A percentile compares a stretch with the other conserved stretches of the same genome.
phyloP scores from a whole-genome alignment of 2,888 invertebrate genomes.

The Himalopsyche japonica region DNA sequence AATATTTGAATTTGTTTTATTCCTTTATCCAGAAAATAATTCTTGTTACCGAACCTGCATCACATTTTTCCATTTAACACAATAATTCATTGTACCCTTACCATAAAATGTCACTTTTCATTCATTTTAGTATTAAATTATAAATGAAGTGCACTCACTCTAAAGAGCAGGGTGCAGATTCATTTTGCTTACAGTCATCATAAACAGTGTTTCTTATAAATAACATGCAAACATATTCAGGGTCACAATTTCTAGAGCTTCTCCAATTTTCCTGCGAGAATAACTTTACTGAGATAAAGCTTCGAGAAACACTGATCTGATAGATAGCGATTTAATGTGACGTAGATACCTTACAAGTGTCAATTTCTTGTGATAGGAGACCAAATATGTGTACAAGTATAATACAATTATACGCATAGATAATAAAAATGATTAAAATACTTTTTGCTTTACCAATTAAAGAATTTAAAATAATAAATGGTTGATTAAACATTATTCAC shows the following conservation, averaged over 20 bases:
- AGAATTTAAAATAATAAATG: neutral
- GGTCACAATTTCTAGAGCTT: neutral
- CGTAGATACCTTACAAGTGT: conserved; percentile 44
- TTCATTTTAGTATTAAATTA: neutral
- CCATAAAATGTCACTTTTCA: neutral
- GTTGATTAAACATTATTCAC: neutral
- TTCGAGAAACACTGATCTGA: neutral
- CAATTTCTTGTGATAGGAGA: conserved; percentile 56
- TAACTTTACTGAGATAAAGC: neutral
- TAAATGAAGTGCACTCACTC: neutral
- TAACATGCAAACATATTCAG: neutral
- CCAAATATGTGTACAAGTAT: conserved; percentile 43
- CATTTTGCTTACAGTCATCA: neutral
- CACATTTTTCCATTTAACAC: no score
- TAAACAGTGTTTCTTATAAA: neutral
- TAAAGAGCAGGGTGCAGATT: neutral
- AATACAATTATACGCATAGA: neutral
- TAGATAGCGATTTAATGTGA: conserved; percentile 33
- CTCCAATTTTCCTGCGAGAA: neutral
- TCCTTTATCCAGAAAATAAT: no score
- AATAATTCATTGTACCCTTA: neutral
- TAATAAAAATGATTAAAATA: neutral
- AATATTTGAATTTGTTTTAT: no score
- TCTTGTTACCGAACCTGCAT: no score
- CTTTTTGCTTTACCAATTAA: neutral